Evolutionary conservation across 2,888 invertebrate species (phyloP).

Genomic region (Morpho achilles): DNA sequence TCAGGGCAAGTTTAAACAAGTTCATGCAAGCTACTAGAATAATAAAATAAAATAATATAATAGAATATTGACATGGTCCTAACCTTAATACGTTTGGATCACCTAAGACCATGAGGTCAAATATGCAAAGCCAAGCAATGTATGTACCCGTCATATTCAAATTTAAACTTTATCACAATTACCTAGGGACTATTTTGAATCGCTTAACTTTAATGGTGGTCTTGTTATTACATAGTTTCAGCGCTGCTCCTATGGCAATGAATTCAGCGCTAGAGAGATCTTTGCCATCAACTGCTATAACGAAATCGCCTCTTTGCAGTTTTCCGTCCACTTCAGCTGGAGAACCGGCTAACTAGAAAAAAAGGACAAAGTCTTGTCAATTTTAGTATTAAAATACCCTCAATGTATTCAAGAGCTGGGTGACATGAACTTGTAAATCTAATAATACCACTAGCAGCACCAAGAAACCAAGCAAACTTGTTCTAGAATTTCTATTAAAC

Average conservation of each 20-base stretch:
- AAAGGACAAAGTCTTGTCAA: background rate
- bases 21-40: too few species aligned
- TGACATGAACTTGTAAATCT: too few species aligned
- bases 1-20: too few species aligned
- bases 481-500: too few species aligned
- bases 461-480: too few species aligned
- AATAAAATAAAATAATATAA: too few species aligned
- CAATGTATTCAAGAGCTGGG: too few species aligned
- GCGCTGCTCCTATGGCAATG: slow-evolving; percentile 91
- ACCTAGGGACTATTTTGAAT: slow-evolving; percentile 81
- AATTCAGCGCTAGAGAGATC: slow-evolving; percentile 87
- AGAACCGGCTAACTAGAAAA: slow-evolving; percentile 88
- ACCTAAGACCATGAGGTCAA: background rate
- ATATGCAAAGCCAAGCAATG: slow-evolving; percentile 1
- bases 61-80: too few species aligned
- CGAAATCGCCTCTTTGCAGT: slow-evolving; percentile 94
- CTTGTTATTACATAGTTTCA: slow-evolving; percentile 92
- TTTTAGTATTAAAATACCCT: too few species aligned
- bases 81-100: too few species aligned
- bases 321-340: slow-evolving; percentile 92
- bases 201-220: slow-evolving; percentile 91
- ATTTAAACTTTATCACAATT: slow-evolving; percentile 21
- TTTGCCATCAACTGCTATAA: slow-evolving; percentile 93
- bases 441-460: too few species aligned
- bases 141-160: background rate